These are phyloP conservation scores for Eretmochelys imbricata DNA, from an alignment of 2,113 vertebrate species.

Conservation along the genomic window DNA sequence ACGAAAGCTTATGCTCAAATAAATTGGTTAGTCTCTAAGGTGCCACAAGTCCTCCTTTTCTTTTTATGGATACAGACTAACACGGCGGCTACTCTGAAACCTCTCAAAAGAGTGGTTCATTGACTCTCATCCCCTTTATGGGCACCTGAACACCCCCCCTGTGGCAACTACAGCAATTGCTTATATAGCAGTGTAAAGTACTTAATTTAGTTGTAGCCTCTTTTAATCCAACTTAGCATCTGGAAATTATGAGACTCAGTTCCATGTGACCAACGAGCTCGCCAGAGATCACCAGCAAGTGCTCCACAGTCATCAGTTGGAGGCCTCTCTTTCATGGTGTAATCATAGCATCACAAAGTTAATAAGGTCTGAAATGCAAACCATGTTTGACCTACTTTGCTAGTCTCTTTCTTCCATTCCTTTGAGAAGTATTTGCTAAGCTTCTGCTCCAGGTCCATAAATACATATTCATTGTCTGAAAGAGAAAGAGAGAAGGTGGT, in stretches of 20 bases:
- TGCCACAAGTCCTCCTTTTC: too few relatives aligned
- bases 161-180: not conserved
- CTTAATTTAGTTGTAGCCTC: not conserved
- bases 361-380: conserved; percentile 5
- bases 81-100: too few relatives aligned
- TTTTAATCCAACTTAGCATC: not conserved
- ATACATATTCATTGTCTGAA: conserved; percentile 90
- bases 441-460: conserved; percentile 91
- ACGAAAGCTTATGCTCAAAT: too few relatives aligned
- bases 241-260: not conserved
- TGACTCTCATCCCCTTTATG: not conserved
- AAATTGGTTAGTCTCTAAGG: too few relatives aligned
- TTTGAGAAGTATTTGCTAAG: conserved; percentile 90
- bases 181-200: not conserved
- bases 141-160: not conserved
- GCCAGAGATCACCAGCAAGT: not conserved
- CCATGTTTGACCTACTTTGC: conserved; percentile 77
- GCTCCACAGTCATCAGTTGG: not conserved
- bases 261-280: not conserved
- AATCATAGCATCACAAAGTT: not conserved
- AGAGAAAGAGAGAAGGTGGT: not conserved
- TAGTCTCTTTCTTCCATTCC: conserved; percentile 87
- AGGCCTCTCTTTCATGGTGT: not conserved
- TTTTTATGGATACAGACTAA: too few relatives aligned
- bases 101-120: not conserved